These are phyloP conservation scores for Dasyprocta punctata DNA, from an alignment of 2,113 vertebrate species.

Conservation along the genomic window DNA sequence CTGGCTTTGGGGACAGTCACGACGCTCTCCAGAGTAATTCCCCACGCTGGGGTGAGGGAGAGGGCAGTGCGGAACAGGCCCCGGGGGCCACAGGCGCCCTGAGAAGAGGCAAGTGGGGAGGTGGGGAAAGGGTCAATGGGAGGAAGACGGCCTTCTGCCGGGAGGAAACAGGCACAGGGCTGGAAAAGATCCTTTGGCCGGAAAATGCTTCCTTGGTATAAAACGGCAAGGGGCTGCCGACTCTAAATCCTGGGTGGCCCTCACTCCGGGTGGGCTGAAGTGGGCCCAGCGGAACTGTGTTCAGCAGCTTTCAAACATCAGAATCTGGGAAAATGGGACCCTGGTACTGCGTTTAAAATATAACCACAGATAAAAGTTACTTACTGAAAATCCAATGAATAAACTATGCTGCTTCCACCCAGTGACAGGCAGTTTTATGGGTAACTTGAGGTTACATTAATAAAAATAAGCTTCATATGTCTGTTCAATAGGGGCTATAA, in stretches of 20 bases:
- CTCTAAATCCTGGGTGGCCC: neutral
- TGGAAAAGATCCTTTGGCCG: neutral
- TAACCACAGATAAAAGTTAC: conserved; percentile 74
- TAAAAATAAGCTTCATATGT: conserved; percentile 70
- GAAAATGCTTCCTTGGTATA: conserved; percentile 43
- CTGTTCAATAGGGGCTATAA: conserved; percentile 20
- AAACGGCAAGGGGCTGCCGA: neutral
- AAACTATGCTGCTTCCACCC: conserved; percentile 61
- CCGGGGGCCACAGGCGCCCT: neutral
- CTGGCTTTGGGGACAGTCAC: neutral
- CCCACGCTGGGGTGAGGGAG: neutral
- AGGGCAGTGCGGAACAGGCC: neutral
- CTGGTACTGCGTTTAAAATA: conserved; percentile 66
- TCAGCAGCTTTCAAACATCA: neutral
- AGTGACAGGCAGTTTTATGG: conserved; percentile 70
- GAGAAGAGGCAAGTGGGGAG: neutral
- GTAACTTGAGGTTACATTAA: conserved; percentile 68
- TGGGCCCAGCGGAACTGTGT: neutral
- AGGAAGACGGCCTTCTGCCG: neutral
- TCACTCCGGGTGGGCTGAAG: neutral
- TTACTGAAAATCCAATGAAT: conserved; percentile 80
- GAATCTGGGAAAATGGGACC: conserved; percentile 32
- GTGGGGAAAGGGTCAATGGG: neutral
- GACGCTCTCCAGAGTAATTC: neutral
- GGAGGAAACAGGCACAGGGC: neutral